Percentiles rank a stretch among this genome's conserved stretches.
Conservation (phyloP, 2,888 invertebrate species). For the Pollenia angustigena region DNA sequence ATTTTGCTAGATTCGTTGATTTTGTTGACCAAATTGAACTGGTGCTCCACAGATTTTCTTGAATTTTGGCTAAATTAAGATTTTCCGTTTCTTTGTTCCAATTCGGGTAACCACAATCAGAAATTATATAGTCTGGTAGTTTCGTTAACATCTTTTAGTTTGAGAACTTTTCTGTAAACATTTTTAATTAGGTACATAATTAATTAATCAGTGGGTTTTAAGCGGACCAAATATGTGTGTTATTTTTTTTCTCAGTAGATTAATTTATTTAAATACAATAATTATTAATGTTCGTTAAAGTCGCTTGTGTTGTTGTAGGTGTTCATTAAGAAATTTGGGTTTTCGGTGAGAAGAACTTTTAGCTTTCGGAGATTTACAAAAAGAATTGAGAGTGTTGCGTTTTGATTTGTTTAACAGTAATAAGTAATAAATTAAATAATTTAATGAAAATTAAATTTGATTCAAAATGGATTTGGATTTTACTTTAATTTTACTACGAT, state of each 20-base stretch:
- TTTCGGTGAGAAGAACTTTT: neutral
- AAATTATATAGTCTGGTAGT: conserved; percentile 70
- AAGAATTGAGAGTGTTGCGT: too few relatives aligned
- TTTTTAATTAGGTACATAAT: neutral
- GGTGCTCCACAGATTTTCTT: conserved; percentile 62
- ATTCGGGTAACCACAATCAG: conserved; percentile 68
- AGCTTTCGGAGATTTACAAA: neutral
- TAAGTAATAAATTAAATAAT: too few relatives aligned
- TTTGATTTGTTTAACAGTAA: too few relatives aligned
- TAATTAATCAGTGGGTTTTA: conserved; percentile 22
- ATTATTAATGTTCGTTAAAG: conserved; percentile 17
- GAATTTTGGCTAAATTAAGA: conserved; percentile 45
- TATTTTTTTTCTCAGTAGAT: neutral
- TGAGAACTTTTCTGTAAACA: conserved; percentile 34
- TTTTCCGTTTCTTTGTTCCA: conserved; percentile 55
- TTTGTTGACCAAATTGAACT: conserved; percentile 62
- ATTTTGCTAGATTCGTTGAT: conserved; percentile 53
- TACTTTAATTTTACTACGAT: too few relatives aligned
- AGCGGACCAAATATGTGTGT: neutral
- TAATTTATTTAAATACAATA: conserved; percentile 31
- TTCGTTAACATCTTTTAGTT: conserved; percentile 64
- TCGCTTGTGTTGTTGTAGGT: conserved; percentile 21
- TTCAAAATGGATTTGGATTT: too few relatives aligned
- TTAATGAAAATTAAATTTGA: too few relatives aligned
- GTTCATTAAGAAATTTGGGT: conserved; percentile 21